A percentile compares a stretch with the other conserved stretches of the same genome.
These are phyloP conservation scores for Sebastes hopkinsi DNA, from an alignment of 2,797 vertebrate genomes.

Conservation along the genomic window DNA sequence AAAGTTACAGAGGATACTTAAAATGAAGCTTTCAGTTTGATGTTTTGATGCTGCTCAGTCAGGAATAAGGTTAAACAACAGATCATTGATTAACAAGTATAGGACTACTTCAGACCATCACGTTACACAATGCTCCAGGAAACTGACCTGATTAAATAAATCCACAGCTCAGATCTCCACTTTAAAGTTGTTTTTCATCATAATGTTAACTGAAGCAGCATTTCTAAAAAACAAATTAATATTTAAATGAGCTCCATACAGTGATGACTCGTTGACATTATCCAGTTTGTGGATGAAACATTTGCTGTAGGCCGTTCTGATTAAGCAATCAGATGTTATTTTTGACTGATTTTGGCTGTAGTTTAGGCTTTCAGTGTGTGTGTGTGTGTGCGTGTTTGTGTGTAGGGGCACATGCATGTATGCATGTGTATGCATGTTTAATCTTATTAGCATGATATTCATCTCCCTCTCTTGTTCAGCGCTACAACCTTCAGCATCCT, in stretches of 20 bases:
- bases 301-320: conserved; percentile 24
- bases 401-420: neutral
- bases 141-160: conserved; percentile 54
- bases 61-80: neutral
- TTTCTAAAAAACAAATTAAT: conserved; percentile 31
- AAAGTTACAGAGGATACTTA: neutral
- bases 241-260: conserved; percentile 38
- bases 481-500: conserved; percentile 41
- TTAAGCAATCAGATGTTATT: conserved; percentile 38
- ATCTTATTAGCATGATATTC: conserved; percentile 33
- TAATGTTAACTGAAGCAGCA: conserved; percentile 19
- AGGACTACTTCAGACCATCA: neutral
- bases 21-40: neutral
- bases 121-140: conserved; percentile 4
- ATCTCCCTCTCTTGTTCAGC: conserved; percentile 27
- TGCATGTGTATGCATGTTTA: conserved; percentile 14
- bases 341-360: conserved; percentile 8
- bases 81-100: conserved; percentile 32
- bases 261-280: conserved; percentile 25
- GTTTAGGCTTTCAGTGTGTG: neutral
- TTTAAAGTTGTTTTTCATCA: conserved; percentile 7
- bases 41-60: neutral
- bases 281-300: conserved; percentile 24
- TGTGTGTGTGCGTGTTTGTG: too few relatives aligned
- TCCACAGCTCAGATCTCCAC: conserved; percentile 2